phyloP scores from a whole-genome alignment of 2,888 invertebrate genomes.

The Chloroclysta siterata region DNA sequence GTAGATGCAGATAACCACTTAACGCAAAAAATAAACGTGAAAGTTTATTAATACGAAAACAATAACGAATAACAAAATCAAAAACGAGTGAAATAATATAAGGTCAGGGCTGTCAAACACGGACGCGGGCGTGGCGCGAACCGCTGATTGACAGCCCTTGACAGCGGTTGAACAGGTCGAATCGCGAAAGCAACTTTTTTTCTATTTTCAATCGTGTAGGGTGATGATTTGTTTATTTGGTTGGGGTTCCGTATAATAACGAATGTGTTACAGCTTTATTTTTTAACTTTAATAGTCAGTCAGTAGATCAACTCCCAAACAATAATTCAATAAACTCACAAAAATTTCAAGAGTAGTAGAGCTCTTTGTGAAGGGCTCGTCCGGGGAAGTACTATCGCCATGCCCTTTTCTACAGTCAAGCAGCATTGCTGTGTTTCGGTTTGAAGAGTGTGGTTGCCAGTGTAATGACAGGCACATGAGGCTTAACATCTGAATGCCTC shows the following conservation, averaged over 20 bases:
- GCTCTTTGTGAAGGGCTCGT: no score
- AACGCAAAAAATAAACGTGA: constrained; percentile 23
- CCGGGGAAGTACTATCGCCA: no score
- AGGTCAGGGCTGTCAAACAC: constrained; percentile 45
- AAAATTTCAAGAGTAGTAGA: no score
- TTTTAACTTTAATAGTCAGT: no score
- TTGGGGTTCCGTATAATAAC: constrained; percentile 52
- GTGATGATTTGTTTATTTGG: constrained; percentile 43
- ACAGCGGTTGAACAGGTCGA: constrained; percentile 81
- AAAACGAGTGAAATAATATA: constrained; percentile 39
- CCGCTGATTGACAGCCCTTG: constrained; percentile 74
- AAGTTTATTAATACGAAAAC: constrained; percentile 45
- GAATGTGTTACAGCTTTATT: neutral
- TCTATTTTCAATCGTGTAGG: constrained; percentile 47
- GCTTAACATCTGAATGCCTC: no score
- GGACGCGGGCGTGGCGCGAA: constrained; percentile 40
- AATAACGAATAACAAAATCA: constrained; percentile 42
- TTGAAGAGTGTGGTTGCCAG: no score
- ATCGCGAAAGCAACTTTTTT: constrained; percentile 73
- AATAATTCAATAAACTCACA: no score
- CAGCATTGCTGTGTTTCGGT: no score
- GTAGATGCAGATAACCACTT: neutral
- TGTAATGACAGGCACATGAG: no score
- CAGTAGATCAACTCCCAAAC: no score
- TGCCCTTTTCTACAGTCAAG: no score